Base-by-base conservation (phyloP, 1,140 invertebrate species). In the Agraylea sexmaculata region DNA sequence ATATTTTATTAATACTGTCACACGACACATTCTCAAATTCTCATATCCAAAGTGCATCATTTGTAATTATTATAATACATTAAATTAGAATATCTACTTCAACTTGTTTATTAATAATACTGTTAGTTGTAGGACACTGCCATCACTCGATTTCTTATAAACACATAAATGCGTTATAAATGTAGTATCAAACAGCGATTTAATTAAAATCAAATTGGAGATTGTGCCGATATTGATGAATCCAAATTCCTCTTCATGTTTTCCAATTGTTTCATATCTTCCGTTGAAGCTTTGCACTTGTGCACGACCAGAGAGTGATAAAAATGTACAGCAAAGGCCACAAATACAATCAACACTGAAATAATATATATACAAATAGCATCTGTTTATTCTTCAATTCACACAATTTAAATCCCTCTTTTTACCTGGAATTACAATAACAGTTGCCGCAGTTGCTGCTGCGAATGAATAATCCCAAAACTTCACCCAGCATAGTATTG, bases 401-500 rank as follows among this genome's bases (percentile, higher is more conserved):
- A 32, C 13, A 16, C 6, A 32, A 10, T 25, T 7, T n/a, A 25
- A 25, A 7, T 32, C 7, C 13, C 30, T 11, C 7, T 7, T 7
- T 23, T 35, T 55, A 65, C 65, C 65, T 37, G 88, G 88, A 53
- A 91, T 81, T n/a, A 92, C 81, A 40, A 94, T 82, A 21, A 82
- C 74, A 1, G 87, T 90, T 2, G 85, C 82, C 1, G 83, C 83
- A 13, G 82, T 80, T 0, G 86, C 83, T 1, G 83, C 83, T 32
- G 72, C 75, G 46, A 82, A 77, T 1, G 78, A 83, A 50, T 81
- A 82, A 52, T 83, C 78, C 76, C 80, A 83, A 59, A 87, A 86
- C 58, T 86, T 85, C 1, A 87, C 81, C 86, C 87, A 93, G 55
- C 87, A 90, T 1, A 94, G 70, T 30, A 95, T 82, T 1, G 83